Evolutionary conservation across 2,797 vertebrate species (phyloP).

Genomic region (Crenuchus spilurus): DNA sequence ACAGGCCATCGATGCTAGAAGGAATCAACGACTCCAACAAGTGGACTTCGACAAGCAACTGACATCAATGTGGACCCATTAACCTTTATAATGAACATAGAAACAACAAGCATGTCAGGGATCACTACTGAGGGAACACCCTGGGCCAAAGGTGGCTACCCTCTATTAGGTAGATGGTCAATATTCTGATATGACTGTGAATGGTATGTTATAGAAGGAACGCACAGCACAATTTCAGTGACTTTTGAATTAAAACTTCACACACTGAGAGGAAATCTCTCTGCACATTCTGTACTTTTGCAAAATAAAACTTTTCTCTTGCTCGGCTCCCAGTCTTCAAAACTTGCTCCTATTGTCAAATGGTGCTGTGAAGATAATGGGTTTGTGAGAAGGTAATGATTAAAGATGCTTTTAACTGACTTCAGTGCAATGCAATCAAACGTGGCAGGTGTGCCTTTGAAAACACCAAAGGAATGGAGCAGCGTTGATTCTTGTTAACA

Average conservation of each 20-base stretch:
- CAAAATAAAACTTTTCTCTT: conserved; percentile 12
- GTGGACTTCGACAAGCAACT: no score
- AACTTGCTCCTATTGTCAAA: conserved; percentile 39
- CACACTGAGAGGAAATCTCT: conserved; percentile 6
- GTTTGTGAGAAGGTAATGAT: conserved; percentile 61
- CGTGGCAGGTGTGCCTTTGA: conserved; percentile 47
- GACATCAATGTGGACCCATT: no score
- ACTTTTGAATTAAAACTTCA: neutral
- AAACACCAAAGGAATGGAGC: conserved; percentile 45
- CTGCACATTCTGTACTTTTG: conserved; percentile 42
- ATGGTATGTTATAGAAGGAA: neutral
- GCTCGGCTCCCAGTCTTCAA: conserved; percentile 52
- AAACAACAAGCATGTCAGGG: no score
- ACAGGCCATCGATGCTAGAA: no score
- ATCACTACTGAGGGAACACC: no score
- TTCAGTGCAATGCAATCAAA: conserved; percentile 59
- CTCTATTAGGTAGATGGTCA: no score
- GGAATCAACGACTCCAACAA: no score
- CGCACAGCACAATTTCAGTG: no score
- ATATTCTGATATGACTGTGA: no score
- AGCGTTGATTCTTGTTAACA: conserved; percentile 47
- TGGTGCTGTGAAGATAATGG: conserved; percentile 60
- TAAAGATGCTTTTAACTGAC: conserved; percentile 63
- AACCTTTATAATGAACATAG: no score
- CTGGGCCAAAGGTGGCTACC: no score